These are phyloP conservation scores for Crossocerus cetratus DNA, from an alignment of 2,888 invertebrate species.

Conservation along the genomic window DNA sequence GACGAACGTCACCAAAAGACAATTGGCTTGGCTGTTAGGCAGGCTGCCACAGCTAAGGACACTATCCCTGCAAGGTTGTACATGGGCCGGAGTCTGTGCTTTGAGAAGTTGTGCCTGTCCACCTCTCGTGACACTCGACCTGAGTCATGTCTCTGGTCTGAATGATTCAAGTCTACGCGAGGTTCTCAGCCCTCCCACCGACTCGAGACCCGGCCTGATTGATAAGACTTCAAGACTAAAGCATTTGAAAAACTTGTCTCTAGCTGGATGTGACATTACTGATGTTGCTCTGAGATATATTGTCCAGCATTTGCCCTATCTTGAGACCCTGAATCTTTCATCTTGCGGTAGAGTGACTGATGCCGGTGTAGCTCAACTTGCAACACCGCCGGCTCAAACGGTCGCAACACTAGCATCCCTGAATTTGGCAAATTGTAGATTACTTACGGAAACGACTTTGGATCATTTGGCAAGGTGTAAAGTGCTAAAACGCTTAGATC, in stretches of 20 bases:
- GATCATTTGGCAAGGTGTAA: conserved; percentile 89
- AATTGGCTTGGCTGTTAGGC: conserved; percentile 94
- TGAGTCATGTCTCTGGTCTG: conserved; percentile 91
- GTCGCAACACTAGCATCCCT: conserved; percentile 83
- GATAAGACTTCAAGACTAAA: conserved; percentile 87
- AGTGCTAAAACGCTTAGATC: conserved; percentile 84
- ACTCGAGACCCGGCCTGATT: conserved; percentile 87
- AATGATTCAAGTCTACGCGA: conserved; percentile 91
- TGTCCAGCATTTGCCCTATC: conserved; percentile 86
- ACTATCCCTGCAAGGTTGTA: conserved; percentile 87
- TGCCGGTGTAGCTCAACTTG: conserved; percentile 92
- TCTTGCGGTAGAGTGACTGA: conserved; percentile 93
- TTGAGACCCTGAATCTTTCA: conserved; percentile 88
- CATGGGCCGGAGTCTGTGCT: conserved; percentile 87
- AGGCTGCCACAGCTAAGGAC: conserved; percentile 90
- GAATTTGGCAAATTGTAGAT: conserved; percentile 89
- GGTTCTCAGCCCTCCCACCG: conserved; percentile 91
- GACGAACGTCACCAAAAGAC: conserved; percentile 91
- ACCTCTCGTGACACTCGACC: conserved; percentile 86
- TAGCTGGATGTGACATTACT: conserved; percentile 93
- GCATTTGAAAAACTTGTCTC: conserved; percentile 85
- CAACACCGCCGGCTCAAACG: conserved; percentile 84
- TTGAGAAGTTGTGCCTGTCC: conserved; percentile 90
- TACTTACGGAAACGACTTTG: conserved; percentile 89
- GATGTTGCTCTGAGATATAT: conserved; percentile 90